phyloP scores from a whole-genome alignment of 2,888 invertebrate genomes.

The Apodemia duryi region DNA sequence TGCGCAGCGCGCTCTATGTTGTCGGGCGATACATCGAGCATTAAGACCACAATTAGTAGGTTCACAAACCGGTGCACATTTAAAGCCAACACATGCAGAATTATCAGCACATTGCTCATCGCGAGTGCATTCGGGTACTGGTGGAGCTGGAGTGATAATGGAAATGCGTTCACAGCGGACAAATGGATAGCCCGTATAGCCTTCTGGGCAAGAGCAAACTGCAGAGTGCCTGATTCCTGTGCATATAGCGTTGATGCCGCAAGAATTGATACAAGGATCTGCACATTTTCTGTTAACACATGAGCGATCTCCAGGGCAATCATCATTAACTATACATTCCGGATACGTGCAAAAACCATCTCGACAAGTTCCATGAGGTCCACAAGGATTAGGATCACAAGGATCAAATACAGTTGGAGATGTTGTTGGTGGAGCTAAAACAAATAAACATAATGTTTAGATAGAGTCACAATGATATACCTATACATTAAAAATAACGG shows the following conservation, averaged over 20 bases:
- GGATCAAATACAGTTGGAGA: slow-evolving; percentile 72
- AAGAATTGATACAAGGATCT: slow-evolving; percentile 90
- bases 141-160: slow-evolving; percentile 55
- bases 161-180: slow-evolving; percentile 82
- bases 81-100: slow-evolving; percentile 88
- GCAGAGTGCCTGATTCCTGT: slow-evolving; percentile 85
- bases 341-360: slow-evolving; percentile 85
- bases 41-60: slow-evolving; percentile 87
- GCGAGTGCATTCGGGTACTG: slow-evolving; percentile 86
- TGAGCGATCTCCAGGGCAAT: slow-evolving; percentile 89
- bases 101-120: slow-evolving; percentile 90
- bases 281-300: slow-evolving; percentile 91
- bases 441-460: neutral
- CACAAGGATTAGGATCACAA: slow-evolving; percentile 86
- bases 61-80: slow-evolving; percentile 87
- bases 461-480: neutral
- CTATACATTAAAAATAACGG: neutral
- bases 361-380: slow-evolving; percentile 83
- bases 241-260: slow-evolving; percentile 92
- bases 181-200: slow-evolving; percentile 88
- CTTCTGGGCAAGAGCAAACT: slow-evolving; percentile 88
- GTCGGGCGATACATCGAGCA: slow-evolving; percentile 87
- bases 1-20: slow-evolving; percentile 89
- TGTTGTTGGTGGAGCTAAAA: slow-evolving; percentile 42
- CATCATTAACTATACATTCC: slow-evolving; percentile 92